Base-by-base conservation (phyloP, 2,888 invertebrate genomes). In the Anthoptus insignis region DNA sequence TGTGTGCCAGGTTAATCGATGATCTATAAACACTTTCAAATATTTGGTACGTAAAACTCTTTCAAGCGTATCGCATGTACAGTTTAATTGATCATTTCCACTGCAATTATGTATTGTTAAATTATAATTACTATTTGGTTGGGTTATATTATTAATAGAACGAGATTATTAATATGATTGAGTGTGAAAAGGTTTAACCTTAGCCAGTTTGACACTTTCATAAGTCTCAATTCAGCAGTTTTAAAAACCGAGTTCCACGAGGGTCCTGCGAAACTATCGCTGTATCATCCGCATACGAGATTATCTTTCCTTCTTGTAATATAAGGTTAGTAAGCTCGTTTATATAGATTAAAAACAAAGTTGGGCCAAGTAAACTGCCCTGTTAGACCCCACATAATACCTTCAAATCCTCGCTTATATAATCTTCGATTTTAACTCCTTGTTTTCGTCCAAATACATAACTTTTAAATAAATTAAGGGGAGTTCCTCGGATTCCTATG, bases 241-340 rank as follows among this genome's bases (percentile, higher is more conserved):
- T 39, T 9, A 4, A 32, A 22, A 1, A 65, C 59, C 9, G 27
- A 29, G 1, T 59, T 49, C 60, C 68, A 68, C 21, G 60, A 27
- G 1, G 32, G 8, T 1, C 54, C 66, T 13, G 53, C 13, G 24
- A 69, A 11, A 64, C 16, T n/a, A 66, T 4, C 0, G 64, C 69
- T 0, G 69, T 66, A 42, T 69, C 69, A 58, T 69, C 68, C 21
- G 65, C 68, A 32, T 65, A 65, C 7, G 65, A 53, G 7, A 56
- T 4, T 19, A 61, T 53, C 22, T 50, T 50, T n/a, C 27, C 60
- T 42, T 19, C 4, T 1, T 39, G 34, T 37, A 59, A 56, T 32
- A 4, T 59, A n/a, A n/a, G n/a, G n/a, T n/a, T n/a, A 13, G 11
- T 52, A 34, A 32, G 52, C 42, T n/a, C 60, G 59, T 19, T 65